Percentiles rank a stretch among this genome's conserved stretches.
phyloP scores from a whole-genome alignment of 2,888 invertebrate genomes.

The Noctua fimbriata region DNA sequence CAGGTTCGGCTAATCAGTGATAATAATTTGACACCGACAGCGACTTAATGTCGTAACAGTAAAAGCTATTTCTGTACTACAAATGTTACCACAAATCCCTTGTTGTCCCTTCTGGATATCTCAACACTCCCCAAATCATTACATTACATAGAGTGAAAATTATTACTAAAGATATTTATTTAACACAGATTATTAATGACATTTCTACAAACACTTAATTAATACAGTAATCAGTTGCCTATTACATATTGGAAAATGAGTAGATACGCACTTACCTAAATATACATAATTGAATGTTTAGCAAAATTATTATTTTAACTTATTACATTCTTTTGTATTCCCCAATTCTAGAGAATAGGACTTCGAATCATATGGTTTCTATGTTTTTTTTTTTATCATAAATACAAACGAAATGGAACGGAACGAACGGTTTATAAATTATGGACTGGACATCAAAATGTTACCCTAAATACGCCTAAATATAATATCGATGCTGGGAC shows the following conservation, averaged over 20 bases:
- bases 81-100: background rate
- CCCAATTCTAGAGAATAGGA: background rate
- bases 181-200: constrained; percentile 40
- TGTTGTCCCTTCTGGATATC: constrained; percentile 46
- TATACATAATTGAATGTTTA: constrained; percentile 46
- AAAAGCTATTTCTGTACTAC: background rate
- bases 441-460: background rate
- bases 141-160: constrained; percentile 25
- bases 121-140: constrained; percentile 44
- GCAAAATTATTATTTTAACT: constrained; percentile 30
- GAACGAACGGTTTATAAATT: background rate
- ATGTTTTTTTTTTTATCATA: background rate
- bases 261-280: constrained; percentile 48
- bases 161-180: constrained; percentile 37
- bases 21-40: background rate
- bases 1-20: background rate
- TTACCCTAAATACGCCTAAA: background rate
- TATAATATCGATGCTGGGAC: background rate
- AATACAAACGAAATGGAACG: too few relatives aligned
- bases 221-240: constrained; percentile 55
- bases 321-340: constrained; percentile 2
- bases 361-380: background rate
- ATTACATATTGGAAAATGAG: constrained; percentile 62
- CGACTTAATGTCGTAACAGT: background rate
- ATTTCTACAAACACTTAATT: constrained; percentile 54